Percentiles rank a stretch among this genome's conserved stretches.
Evolutionary conservation across 2,888 invertebrate species (phyloP).

Genomic region (Lapara coniferarum): DNA sequence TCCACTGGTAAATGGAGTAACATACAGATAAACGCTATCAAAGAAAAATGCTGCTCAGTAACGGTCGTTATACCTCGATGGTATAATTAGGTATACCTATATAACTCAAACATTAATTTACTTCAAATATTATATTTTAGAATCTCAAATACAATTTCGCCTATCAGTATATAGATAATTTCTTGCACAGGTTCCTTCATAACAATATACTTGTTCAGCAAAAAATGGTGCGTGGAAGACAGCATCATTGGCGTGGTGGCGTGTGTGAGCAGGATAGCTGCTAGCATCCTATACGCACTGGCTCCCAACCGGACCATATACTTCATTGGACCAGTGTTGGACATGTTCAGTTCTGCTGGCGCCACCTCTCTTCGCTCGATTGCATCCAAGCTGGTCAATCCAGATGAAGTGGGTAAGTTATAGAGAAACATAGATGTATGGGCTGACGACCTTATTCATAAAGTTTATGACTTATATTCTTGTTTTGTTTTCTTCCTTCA

Average conservation of each 20-base stretch:
- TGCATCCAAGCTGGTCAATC: slow-evolving; percentile 81
- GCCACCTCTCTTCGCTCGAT: slow-evolving; percentile 83
- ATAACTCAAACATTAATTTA: background rate
- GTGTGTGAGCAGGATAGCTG: slow-evolving; percentile 79
- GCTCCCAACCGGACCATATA: slow-evolving; percentile 74
- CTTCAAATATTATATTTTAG: background rate
- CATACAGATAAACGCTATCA: no score
- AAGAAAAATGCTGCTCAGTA: no score
- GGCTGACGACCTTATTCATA: no score
- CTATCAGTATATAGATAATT: slow-evolving; percentile 28
- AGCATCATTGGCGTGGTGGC: slow-evolving; percentile 78
- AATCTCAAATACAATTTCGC: background rate
- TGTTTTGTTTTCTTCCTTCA: no score
- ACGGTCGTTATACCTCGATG: no score
- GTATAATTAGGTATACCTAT: background rate
- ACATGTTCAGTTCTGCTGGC: slow-evolving; percentile 83
- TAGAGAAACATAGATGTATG: background rate
- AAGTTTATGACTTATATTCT: no score
- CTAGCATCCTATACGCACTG: slow-evolving; percentile 77
- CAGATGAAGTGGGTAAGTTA: slow-evolving; percentile 81
- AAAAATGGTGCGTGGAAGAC: slow-evolving; percentile 78
- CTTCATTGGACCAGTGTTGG: slow-evolving; percentile 80
- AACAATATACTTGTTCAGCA: slow-evolving; percentile 80
- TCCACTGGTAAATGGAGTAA: no score
- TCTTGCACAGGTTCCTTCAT: slow-evolving; percentile 74